Evolutionary conservation across 92 coral and sea anemone genomes (phyloP).

Genomic region (Paramuricea clavata): DNA sequence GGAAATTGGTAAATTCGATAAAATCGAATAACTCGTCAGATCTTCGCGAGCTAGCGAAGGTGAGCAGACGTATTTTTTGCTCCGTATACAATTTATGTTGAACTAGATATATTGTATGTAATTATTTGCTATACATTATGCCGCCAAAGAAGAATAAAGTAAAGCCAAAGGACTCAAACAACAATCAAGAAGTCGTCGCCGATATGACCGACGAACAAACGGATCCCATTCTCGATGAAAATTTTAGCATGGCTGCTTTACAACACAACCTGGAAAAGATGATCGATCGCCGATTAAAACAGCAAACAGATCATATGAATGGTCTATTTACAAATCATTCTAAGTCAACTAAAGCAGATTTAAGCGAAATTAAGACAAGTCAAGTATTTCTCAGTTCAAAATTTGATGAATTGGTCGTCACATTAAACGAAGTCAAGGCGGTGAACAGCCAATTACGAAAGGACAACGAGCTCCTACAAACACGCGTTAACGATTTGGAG

Average conservation of each 20-base stretch:
- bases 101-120: too few relatives aligned
- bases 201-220: too few relatives aligned
- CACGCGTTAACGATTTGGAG: background rate
- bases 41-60: too few relatives aligned
- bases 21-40: background rate
- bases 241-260: too few relatives aligned
- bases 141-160: conserved; percentile 10
- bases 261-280: too few relatives aligned
- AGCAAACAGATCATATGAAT: too few relatives aligned
- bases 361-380: background rate
- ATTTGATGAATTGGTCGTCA: background rate
- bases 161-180: background rate
- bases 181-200: too few relatives aligned
- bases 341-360: background rate
- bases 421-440: conserved; percentile 5
- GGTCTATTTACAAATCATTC: too few relatives aligned
- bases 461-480: background rate
- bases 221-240: too few relatives aligned
- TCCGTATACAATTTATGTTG: background rate
- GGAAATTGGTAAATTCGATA: conserved; percentile 41
- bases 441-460: conserved; percentile 3
- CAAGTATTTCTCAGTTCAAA: conserved; percentile 1
- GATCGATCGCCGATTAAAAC: too few relatives aligned
- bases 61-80: too few relatives aligned
- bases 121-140: too few relatives aligned